Evolutionary conservation across 2,797 vertebrate genomes (phyloP), one percentile per base, ranked within the genome.

Genomic region (Xerus rutilus): DNA sequence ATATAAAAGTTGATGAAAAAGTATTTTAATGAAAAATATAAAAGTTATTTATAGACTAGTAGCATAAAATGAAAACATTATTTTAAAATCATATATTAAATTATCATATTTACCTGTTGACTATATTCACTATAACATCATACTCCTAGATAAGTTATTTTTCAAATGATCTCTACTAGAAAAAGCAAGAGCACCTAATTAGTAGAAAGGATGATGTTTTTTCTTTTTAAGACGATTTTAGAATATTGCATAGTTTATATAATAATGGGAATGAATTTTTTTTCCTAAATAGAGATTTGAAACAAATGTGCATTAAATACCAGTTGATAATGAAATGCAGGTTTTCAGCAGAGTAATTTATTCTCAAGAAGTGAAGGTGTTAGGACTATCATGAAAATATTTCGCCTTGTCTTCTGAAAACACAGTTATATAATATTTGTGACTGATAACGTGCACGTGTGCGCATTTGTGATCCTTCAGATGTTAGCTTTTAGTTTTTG

Each of bases 21-120:
- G 67, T 93, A 83, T 77, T 93, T 84, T 96, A 89, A 96, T 86
- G 7, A 23, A 23, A 95, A 94, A 89, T 84, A 72, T 93, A 95
- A 47, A 62, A 81, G 4, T 95, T 81, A 78, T 82, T 95, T 86
- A 73, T 73, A 76, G 54, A 82, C 76, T 65, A 85, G 28, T 52
- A 91, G 14, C 35, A 85, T 62, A 84, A 96, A 94, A 91, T 18
- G 9, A 52, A 89, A 89, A 18, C 90, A 83, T 35, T 21, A 83
- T 86, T 89, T 86, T 94, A 79, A 89, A 96, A 35, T 93, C 57
- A 85, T 78, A 49, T n/a, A 77, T 86, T 95, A 43, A 88, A 79
- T 93, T 72, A 91, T 76, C 8, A 86, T 67, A 88, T 65, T 94
- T 88, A 91, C 74, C 74, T 88, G 20, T 23, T 94, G 23, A 21